Evolutionary conservation across 2,797 vertebrate species (phyloP), one percentile per base, ranked within the genome.

Genomic region (Tinamus major): DNA sequence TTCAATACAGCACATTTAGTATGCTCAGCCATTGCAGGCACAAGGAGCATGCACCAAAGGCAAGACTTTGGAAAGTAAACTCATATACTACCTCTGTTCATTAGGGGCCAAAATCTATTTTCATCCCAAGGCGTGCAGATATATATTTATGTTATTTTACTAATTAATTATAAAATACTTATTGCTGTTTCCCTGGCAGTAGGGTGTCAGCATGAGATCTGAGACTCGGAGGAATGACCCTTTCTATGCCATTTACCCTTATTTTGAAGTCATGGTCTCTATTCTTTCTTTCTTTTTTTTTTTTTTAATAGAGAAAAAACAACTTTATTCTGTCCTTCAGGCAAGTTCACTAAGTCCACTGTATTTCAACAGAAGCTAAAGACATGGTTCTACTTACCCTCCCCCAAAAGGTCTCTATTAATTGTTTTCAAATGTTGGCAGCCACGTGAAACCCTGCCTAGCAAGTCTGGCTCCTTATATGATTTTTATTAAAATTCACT

Each of bases 401-500:
- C 95, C 89, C 94, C 92, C 95, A 82, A 78, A 92, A 87, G 90
- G 91, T 96, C 95, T 95, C 85, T 92, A 96, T 97, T 97, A 98
- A 98, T 98, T 98, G 97, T 92, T 90, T 97, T 96, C 97, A 94
- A 97, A 96, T 97, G 97, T 96, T 98, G 97, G 97, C 97, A 97
- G 96, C 94, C 94, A 97, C 89, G 92, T 97, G 93, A 97, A 98
- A 97, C 93, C 93, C 96, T 94, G 95, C 95, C 55, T 94, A 94
- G 92, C 91, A 75, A 93, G 97, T 96, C 97, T 97, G 97, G 96
- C 96, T 97, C 96, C 71, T 79, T 97, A 95, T 97, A 96, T 96
- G 97, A 98, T 97, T 97, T 97, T 98, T 97, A 98, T 98, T 98
- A 97, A 98, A 98, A 97, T 97, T 97, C 95, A 96, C 97, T 97